These are phyloP conservation scores for Apostichopus parvimensis DNA, from an alignment of 35 echinoderm and acorn worm genomes.

Conservation along the genomic window DNA sequence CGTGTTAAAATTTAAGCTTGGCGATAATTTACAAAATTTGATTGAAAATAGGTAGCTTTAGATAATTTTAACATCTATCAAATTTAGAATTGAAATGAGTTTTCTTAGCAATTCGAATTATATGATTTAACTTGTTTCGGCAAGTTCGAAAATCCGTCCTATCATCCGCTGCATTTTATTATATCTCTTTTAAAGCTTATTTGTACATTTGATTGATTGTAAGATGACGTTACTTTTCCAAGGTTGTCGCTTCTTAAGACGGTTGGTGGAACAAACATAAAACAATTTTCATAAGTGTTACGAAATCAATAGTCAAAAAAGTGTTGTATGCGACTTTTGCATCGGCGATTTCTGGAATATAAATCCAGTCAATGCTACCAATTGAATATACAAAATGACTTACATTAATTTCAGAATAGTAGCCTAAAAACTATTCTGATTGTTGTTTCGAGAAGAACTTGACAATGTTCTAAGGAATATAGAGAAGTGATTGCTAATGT, in stretches of 20 bases:
- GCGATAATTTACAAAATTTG: too few species aligned
- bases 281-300: not conserved
- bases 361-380: not conserved
- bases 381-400: slow-evolving; percentile 8
- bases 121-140: not conserved
- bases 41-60: not conserved
- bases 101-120: slow-evolving; percentile 38
- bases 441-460: not conserved
- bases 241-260: not conserved
- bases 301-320: not conserved
- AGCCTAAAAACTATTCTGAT: slow-evolving; percentile 12
- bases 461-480: not conserved
- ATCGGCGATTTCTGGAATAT: not conserved
- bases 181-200: slow-evolving; percentile 30
- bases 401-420: slow-evolving; percentile 40
- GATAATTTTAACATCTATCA: not conserved
- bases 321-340: slow-evolving; percentile 28
- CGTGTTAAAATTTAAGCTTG: too few species aligned
- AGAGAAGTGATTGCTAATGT: slow-evolving; percentile 6
- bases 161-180: not conserved
- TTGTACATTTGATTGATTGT: slow-evolving; percentile 2
- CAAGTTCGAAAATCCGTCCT: slow-evolving; percentile 6
- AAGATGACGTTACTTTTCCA: not conserved
- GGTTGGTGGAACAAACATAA: too few species aligned
- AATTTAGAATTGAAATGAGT: slow-evolving; percentile 1